A percentile compares a stretch with the other conserved stretches of the same genome.
phyloP scores from a whole-genome alignment of 2,113 vertebrate species.

The Caloenas nicobarica region DNA sequence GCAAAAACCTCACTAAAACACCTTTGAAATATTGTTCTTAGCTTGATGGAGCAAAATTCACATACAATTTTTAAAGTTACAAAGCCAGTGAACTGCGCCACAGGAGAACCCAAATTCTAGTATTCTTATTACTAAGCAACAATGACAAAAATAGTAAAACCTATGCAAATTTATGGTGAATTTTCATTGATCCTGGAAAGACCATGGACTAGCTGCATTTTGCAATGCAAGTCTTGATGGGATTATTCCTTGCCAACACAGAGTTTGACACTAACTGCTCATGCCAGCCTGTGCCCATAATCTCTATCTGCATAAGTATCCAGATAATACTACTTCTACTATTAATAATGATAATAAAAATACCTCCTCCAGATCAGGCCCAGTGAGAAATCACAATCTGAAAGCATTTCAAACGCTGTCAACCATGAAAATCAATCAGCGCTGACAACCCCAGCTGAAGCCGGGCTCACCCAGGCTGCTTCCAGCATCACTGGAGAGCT shows the following conservation, averaged over 20 bases:
- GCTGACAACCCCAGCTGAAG: constrained; percentile 34
- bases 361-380: background rate
- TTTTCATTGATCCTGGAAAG: background rate
- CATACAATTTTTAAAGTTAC: background rate
- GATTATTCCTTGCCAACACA: background rate
- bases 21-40: background rate
- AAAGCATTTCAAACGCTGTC: constrained; percentile 54
- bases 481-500: constrained; percentile 37
- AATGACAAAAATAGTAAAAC: background rate
- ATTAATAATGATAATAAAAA: constrained; percentile 46
- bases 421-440: constrained; percentile 60
- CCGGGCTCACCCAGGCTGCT: background rate
- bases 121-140: background rate
- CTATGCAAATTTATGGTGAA: background rate
- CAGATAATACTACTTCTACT: background rate
- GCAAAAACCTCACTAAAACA: background rate
- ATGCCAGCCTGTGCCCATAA: background rate
- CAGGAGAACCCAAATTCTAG: background rate
- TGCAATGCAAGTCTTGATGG: background rate
- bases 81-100: background rate
- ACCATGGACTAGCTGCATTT: background rate
- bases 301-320: background rate
- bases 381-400: constrained; percentile 49
- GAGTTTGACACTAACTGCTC: background rate
- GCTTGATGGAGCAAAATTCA: no score